phyloP scores from a whole-genome alignment of 1,140 invertebrate genomes.

The Bombus fervidus region DNA sequence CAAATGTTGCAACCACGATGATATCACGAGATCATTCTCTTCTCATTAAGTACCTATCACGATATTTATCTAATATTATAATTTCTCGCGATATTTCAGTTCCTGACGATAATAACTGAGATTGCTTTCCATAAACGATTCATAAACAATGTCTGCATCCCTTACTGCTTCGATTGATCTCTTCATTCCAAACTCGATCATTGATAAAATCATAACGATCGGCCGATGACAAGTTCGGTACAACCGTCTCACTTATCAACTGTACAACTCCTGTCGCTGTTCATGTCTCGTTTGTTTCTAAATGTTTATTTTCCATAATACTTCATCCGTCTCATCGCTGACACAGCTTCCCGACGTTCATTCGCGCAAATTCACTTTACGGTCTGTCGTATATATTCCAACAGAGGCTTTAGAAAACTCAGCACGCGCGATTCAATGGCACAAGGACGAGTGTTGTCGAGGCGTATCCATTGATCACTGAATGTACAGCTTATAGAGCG shows the following conservation, averaged over 20 bases:
- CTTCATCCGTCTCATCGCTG: background rate
- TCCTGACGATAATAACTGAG: too few relatives aligned
- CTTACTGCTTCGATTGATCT: too few relatives aligned
- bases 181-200: too few relatives aligned
- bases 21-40: background rate
- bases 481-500: conserved; percentile 30
- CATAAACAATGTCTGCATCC: too few relatives aligned
- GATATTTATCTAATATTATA: background rate
- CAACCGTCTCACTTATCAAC: too few relatives aligned
- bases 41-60: background rate
- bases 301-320: background rate
- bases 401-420: background rate
- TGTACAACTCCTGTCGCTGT: too few relatives aligned
- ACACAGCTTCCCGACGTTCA: background rate
- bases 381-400: background rate
- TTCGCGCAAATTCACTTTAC: background rate
- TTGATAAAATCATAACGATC: too few relatives aligned
- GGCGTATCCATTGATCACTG: conserved; percentile 53
- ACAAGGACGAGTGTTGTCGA: conserved; percentile 53
- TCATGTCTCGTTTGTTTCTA: background rate
- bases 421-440: background rate
- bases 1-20: background rate
- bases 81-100: background rate
- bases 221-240: too few relatives aligned
- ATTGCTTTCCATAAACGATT: too few relatives aligned